Evolutionary conservation across 2,113 vertebrate genomes (phyloP), one percentile per base, ranked within the genome.

Genomic region (Aptenodytes forsteri): DNA sequence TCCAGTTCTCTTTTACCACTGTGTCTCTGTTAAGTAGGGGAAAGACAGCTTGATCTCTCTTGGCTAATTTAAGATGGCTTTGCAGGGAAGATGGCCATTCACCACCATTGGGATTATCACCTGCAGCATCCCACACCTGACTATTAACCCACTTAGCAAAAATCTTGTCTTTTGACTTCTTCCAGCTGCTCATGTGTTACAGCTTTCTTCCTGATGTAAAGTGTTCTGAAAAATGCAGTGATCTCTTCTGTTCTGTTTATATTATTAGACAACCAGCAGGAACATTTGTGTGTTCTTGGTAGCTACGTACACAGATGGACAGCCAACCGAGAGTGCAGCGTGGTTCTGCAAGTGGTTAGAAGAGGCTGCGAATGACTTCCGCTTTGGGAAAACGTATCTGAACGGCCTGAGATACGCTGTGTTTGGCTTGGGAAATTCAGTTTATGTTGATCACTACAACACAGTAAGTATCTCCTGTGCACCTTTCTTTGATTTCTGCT

Each of bases 261-360:
- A 29, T 67, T 40, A 34, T 21, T 76, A 99, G 99, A 97, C 98
- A n/a, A 78, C 89, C 56, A 98, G 96, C 96, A 98, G 97, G 94
- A 98, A 84, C 3, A 55, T 99, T 13, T 99, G 99, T 44, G 99
- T 98, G 81, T 99, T 99, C 91, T 93, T 99, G 62, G 96, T 99
- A 89, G 98, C 99, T 50, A 99, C 99, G 0, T 99, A 99, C 95
- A 99, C 99, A 0, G 99, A 99, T 0, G 99, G 99, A 29, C 97
- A 92, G 65, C 99, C 99, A 1, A 97, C 99, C 0, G 99, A 99
- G 89, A 99, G 98, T 0, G 98, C 99, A 0, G 96, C 96, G 17
- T 99, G 99, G 99, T 99, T 99, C 98, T 99, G 99, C 92, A 99
- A 98, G 91, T 99, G 99, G 99, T 80, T 99, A 50, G 98, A 99